Evolutionary conservation across 2,113 vertebrate genomes (phyloP), one percentile per base, ranked within the genome.

Genomic region (Ploceus nigricollis): DNA sequence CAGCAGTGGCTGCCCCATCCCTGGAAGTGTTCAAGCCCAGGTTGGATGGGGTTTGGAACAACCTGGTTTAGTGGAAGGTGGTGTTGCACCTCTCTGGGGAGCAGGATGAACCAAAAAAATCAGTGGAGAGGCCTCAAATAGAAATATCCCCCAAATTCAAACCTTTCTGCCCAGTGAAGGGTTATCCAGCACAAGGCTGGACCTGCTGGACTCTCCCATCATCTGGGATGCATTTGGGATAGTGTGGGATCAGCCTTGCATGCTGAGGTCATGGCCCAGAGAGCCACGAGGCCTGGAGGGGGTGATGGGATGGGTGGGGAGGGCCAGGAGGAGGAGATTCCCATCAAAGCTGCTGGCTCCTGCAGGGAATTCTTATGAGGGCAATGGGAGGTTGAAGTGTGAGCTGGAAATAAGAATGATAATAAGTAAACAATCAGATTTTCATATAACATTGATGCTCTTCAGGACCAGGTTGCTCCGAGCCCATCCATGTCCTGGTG

Each of bases 371-470:
- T 35, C 53, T 45, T n/a, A 13, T 7, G 20, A 21, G 61, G 44
- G 25, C 22, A 33, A 2, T 3, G 28, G 22, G 21, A 50, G 72
- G 7, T 1, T 21, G 57, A 51, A 65, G 44, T 27, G 44, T 5
- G 37, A 51, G 14, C 13, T 31, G 73, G 40, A 69, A 56, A 35
- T 9, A 11, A 10, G 0, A n/a, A 33, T 15, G 13, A n/a, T 22
- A 56, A n/a, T 13, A 24, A 30, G 25, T 13, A 15, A 68, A 61
- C 31, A 21, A 82, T 8, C 12, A 19, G 19, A 13, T 47, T 73
- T 90, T 70, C 47, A 53, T 5, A 1, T 0, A 7, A 6, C 25
- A 30, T 2, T 2, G 4, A 10, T 51, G 9, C 12, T 51, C 39
- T 13, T 27, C 47, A 53, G 37, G 22, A 19, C 14, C 45, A n/a